These are phyloP conservation scores for Platichthys flesus DNA, from an alignment of 2,113 vertebrate genomes.

Conservation along the genomic window DNA sequence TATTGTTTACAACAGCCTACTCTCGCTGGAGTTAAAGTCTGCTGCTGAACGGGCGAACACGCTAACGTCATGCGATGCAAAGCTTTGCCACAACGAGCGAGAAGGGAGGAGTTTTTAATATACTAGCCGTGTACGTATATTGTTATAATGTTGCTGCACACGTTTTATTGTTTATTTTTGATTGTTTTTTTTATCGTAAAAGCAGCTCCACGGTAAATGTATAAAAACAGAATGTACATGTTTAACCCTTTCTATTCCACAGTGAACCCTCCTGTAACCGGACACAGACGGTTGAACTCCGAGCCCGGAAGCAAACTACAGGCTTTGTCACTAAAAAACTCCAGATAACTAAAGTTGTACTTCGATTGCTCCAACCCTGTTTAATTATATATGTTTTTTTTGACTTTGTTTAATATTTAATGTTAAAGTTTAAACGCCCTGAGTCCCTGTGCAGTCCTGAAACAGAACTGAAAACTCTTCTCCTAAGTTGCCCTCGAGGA, in stretches of 20 bases:
- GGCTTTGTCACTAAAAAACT: not conserved
- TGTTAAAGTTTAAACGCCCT: not conserved
- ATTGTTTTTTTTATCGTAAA: slow-evolving; percentile 28
- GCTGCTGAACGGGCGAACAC: slow-evolving; percentile 33
- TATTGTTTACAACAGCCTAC: slow-evolving; percentile 74
- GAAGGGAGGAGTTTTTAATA: slow-evolving; percentile 46
- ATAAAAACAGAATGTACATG: slow-evolving; percentile 65
- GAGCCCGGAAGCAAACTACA: slow-evolving; percentile 2
- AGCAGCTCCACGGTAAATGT: slow-evolving; percentile 51
- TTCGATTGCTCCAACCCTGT: slow-evolving; percentile 1
- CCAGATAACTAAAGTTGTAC: not conserved
- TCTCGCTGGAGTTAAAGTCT: slow-evolving; percentile 43
- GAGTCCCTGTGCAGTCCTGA: not conserved
- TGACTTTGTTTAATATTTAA: slow-evolving; percentile 11
- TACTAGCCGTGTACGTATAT: slow-evolving; percentile 42
- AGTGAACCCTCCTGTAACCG: slow-evolving; percentile 1
- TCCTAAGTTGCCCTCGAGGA: slow-evolving; percentile 20
- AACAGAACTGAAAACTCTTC: not conserved
- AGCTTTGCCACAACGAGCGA: not conserved
- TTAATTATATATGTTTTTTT: slow-evolving; percentile 1
- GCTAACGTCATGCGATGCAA: slow-evolving; percentile 35
- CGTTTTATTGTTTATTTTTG: slow-evolving; percentile 1
- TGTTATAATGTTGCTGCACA: slow-evolving; percentile 57
- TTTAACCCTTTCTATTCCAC: slow-evolving; percentile 49
- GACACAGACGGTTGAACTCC: slow-evolving; percentile 16